Evolutionary conservation across 2,113 vertebrate species (phyloP).

Genomic region (Forbesichthys papilliferus): DNA sequence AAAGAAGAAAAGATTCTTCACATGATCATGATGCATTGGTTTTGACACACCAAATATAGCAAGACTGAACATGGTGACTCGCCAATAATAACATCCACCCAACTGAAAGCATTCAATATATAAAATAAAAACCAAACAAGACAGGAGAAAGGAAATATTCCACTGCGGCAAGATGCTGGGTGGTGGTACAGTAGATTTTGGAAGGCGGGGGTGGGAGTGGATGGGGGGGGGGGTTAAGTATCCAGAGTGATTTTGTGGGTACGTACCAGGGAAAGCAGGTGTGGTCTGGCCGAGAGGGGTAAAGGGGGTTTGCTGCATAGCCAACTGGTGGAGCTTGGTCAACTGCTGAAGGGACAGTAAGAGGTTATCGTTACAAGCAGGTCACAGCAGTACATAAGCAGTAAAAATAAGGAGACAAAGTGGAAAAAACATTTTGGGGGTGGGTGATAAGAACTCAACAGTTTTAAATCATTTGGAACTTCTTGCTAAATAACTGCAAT

Average conservation of each 20-base stretch:
- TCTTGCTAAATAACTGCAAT: too few species aligned
- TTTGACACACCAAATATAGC: too few species aligned
- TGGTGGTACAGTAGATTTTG: conserved; percentile 52
- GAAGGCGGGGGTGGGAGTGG: conserved; percentile 62
- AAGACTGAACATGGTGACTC: too few species aligned
- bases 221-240: conserved; percentile 79
- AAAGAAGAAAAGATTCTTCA: too few species aligned
- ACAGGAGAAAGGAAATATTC: conserved; percentile 38
- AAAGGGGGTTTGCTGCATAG: conserved; percentile 99
- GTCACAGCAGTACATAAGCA: conserved; percentile 85
- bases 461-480: too few species aligned
- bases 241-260: conserved; percentile 88
- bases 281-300: conserved; percentile 99
- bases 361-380: conserved; percentile 91
- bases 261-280: conserved; percentile 99
- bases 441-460: too few species aligned
- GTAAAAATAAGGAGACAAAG: conserved; percentile 81
- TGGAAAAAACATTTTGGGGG: conserved; percentile 58
- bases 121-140: background rate
- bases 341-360: conserved; percentile 99
- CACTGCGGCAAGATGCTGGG: conserved; percentile 42
- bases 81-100: background rate
- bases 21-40: too few species aligned
- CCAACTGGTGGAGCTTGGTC: conserved; percentile 99
- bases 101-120: background rate